Evolutionary conservation across 2,888 invertebrate genomes (phyloP), one percentile per base, ranked within the genome.

Genomic region (Drosophila prostipennis): DNA sequence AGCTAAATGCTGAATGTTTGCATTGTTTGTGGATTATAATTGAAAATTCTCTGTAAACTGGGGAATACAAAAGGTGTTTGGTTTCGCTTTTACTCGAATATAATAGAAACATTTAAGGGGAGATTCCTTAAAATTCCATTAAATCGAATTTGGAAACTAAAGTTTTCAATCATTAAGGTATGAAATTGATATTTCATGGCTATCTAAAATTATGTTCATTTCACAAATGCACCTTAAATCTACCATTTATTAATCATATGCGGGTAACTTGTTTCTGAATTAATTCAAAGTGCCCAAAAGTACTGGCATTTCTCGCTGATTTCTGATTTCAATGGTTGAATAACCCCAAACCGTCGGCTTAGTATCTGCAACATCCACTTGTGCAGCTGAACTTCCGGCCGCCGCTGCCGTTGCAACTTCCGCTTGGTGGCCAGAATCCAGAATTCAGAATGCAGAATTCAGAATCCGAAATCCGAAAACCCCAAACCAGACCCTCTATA

Each of bases 391-490:
- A 40, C 52, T 56, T 57, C 69, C 59, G 59, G 39, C n/a, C 57
- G 48, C 51, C 19, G 52, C 45, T 57, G 73, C 53, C 16, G 59
- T 63, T 76, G 64, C 74, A 60, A 65, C 80, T 74, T 81, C 79
- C 80, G 72, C 40, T 64, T 32, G 60, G 60, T 46, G 42, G 29
- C 14, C 54, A 19, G 37, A 29, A 36, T 34, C 13, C 51, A 54
- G 37, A 23, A 32, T 26, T 4, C 59, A n/a, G 43, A 43, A 13
- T 5, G 0, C 42, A 2, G 42, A 11, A 13, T 19, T 29, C 59
- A 2, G 42, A 11, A 13, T 19, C 29, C 59, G 10, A 34, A 36
- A 34, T 16, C 49, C 43, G 64, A n/a, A 43, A 16, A 11, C 26
- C 63, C 63, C 40, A 34, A 36, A n/a, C 54, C 32, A 4, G 43